Base-by-base conservation (phyloP, 2,888 invertebrate genomes). In the Trypoxylon attenuatum region DNA sequence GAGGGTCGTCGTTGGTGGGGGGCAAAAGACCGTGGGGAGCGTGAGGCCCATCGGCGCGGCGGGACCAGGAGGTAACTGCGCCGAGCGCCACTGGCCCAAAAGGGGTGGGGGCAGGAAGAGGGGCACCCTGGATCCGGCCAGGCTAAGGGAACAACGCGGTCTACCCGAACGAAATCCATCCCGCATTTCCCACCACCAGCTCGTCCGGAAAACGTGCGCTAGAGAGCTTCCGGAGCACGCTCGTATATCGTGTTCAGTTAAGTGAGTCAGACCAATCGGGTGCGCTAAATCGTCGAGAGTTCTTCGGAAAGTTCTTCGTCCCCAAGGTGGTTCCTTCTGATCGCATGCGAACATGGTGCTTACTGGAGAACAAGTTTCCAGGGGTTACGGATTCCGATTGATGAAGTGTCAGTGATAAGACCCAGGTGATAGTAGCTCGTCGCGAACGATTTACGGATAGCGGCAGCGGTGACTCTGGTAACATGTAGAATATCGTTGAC, bases 1-100 rank as follows among this genome's bases (percentile, higher is more conserved):
- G 43, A 46, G 63, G 69, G 42, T 53, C 69, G 38, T 27, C 21
- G 38, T 67, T 69, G 79, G 70, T 75, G 80, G 76, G 77, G 58
- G 25, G 54, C 89, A 89, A 84, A 88, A 78, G 66, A 56, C 70
- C 69, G 69, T 67, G 67, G n/a, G n/a, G n/a, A n/a, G n/a, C n/a
- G n/a, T 71, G 73, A 78, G 70, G 66, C 67, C 51, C 67, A 64
- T 54, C 73, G 76, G 66, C 67, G 49, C 67, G 62, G 54, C 73
- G 76, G 76, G 71, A 64, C 74, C 73, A 71, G 69, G 65, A 55
- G 45, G 65, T 54, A 87, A 86, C 88, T 89, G 74, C 65, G 71
- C 53, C n/a, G 73, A 73, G 70, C 67, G 70, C 69, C 71, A 54
- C 71, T 67, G 64, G 69, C 74, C 57, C 73, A 57, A n/a, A n/a